Base-by-base conservation (phyloP, 2,797 vertebrate genomes). In the Chelmon rostratus region DNA sequence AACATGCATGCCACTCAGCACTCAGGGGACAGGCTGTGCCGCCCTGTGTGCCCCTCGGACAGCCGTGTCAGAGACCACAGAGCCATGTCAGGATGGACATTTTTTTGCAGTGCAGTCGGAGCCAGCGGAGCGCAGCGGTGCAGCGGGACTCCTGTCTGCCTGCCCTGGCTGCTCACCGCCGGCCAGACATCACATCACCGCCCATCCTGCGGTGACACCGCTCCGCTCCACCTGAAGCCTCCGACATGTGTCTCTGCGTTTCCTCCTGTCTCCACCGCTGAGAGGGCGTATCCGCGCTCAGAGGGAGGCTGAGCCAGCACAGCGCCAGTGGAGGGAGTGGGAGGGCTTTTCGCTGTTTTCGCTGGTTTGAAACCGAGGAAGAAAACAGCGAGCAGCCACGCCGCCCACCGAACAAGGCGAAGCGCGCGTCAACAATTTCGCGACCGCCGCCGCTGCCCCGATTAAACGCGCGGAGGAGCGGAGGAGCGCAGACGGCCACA, bases 251-350 rank as follows among this genome's bases (percentile, higher is more conserved):
- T 19, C 2, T 9, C 2, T 12, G 3, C 35, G 2, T 64, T 15
- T n/a, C 40, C 16, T n/a, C 13, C n/a, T 31, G 9, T 23, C 50
- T 59, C 8, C 54, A 37, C 25, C 82, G 4, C 73, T 15, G 64
- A 72, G 79, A 86, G 76, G 88, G 90, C 88, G 84, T 47, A 19
- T 67, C 83, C 76, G 57, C 79, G 33, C 3, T 31, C 59, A 35
- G 33, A 7, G 37, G 15, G 57, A 68, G 69, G 57, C 44, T 38
- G 81, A 70, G 63, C 42, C 23, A 65, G 62, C 10, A 6, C 38
- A 23, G 74, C 25, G 28, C 25, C 35, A 63, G 64, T 7, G 61
- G 58, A 10, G 21, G 35, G 35, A 56, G 87, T 72, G 78, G 88
- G 88, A 84, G 87, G 84, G 71, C 56, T 81, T 25, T 13, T 58